These are phyloP conservation scores for Folsomia manolachei DNA, from an alignment of 2,888 invertebrate species.

Conservation along the genomic window DNA sequence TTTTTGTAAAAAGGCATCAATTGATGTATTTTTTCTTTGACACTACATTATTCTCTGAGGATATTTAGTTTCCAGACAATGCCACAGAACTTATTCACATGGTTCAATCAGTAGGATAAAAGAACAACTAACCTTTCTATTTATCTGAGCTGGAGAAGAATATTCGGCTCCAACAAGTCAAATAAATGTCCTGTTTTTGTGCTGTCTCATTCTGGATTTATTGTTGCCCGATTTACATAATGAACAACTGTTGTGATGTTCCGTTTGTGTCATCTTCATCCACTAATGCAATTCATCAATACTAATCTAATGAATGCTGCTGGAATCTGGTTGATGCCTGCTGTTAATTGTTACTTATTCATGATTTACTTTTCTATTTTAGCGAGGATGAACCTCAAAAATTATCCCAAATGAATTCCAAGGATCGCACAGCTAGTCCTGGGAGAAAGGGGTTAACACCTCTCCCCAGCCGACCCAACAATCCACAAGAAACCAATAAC, in stretches of 20 bases:
- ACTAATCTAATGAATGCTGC: background rate
- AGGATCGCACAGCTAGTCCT: conserved; percentile 47
- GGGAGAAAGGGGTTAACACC: conserved; percentile 44
- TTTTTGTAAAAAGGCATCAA: background rate
- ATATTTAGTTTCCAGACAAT: too few species aligned
- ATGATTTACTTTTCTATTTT: too few species aligned
- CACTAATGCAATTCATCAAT: background rate
- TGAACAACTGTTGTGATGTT: background rate
- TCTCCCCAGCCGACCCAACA: background rate
- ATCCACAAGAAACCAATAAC: background rate
- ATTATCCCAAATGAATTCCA: conserved; percentile 43
- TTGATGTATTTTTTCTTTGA: too few species aligned
- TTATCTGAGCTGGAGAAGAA: too few species aligned
- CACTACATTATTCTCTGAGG: too few species aligned
- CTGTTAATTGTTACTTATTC: conserved; percentile 9
- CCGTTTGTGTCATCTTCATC: background rate
- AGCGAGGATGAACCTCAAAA: conserved; percentile 48
- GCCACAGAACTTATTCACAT: too few species aligned
- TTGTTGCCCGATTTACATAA: background rate
- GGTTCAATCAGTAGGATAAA: too few species aligned
- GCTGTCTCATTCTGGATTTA: background rate
- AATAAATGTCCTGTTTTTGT: background rate
- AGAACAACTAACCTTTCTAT: too few species aligned
- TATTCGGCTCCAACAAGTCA: too few species aligned
- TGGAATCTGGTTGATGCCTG: background rate